Conservation (phyloP, 92 coral and sea anemone species). For the Nematostella vectensis region DNA sequence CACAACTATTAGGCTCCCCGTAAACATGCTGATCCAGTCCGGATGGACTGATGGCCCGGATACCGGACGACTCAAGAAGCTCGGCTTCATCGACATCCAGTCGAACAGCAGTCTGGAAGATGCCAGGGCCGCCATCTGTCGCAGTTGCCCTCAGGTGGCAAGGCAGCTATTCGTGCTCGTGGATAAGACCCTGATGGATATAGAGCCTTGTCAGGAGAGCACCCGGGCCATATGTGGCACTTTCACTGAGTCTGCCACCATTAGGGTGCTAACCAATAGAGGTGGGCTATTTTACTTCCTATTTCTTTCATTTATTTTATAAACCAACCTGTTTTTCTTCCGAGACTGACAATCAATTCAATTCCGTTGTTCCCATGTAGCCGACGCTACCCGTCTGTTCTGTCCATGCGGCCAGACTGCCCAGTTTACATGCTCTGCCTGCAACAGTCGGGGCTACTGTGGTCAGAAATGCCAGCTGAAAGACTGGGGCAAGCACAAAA, state of each 20-base stretch:
- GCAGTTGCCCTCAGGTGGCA: slow-evolving; percentile 14
- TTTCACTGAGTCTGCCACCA: slow-evolving; percentile 48
- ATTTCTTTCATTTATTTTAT: too few relatives aligned
- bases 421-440: slow-evolving; percentile 61
- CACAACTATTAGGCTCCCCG: slow-evolving; percentile 47
- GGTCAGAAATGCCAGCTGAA: slow-evolving; percentile 61
- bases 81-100: slow-evolving; percentile 54
- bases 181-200: slow-evolving; percentile 47
- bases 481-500: slow-evolving; percentile 58
- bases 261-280: slow-evolving; percentile 26
- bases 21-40: slow-evolving; percentile 45
- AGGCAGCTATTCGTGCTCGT: slow-evolving; percentile 38
- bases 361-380: background rate
- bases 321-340: background rate
- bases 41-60: slow-evolving; percentile 26
- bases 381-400: slow-evolving; percentile 34
- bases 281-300: slow-evolving; percentile 12
- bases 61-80: slow-evolving; percentile 17
- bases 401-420: slow-evolving; percentile 54
- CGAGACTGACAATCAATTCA: background rate
- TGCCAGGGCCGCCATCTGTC: slow-evolving; percentile 18
- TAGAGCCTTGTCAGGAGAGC: slow-evolving; percentile 36
- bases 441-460: slow-evolving; percentile 62
- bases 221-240: slow-evolving; percentile 18
- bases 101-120: slow-evolving; percentile 36